phyloP scores from a whole-genome alignment of 2,113 vertebrate genomes.

The Eleginops maclovinus region DNA sequence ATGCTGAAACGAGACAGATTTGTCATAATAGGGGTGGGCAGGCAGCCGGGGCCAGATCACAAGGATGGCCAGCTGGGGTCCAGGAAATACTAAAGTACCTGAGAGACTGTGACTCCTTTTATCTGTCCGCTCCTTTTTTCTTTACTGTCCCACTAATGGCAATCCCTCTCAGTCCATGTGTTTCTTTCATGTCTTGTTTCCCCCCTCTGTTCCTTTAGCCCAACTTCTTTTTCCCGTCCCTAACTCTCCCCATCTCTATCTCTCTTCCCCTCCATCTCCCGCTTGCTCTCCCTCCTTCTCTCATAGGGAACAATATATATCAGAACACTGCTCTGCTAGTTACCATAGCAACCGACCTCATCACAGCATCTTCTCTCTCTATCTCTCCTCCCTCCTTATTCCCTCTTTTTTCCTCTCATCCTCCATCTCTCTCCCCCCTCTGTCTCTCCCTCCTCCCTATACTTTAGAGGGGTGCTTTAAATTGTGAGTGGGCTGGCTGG shows the following conservation, averaged over 20 bases:
- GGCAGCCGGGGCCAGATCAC: slow-evolving; percentile 48
- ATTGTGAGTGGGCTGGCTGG: slow-evolving; percentile 36
- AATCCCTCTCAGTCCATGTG: slow-evolving; percentile 39
- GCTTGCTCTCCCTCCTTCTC: slow-evolving; percentile 57
- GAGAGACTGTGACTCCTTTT: slow-evolving; percentile 70
- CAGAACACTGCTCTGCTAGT: slow-evolving; percentile 76
- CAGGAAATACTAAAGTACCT: slow-evolving; percentile 72
- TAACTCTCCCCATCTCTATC: slow-evolving; percentile 47
- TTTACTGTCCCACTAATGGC: slow-evolving; percentile 63
- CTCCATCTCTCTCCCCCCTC: slow-evolving; percentile 25
- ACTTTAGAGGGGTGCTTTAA: slow-evolving; percentile 34
- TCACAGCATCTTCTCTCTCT: slow-evolving; percentile 60
- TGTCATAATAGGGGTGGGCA: slow-evolving; percentile 70
- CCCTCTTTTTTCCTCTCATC: slow-evolving; percentile 8
- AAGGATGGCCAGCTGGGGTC: slow-evolving; percentile 44
- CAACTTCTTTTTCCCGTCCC: slow-evolving; percentile 46
- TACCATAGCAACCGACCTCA: slow-evolving; percentile 80
- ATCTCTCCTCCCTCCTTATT: neutral
- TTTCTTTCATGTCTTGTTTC: slow-evolving; percentile 61
- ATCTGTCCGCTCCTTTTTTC: slow-evolving; percentile 44
- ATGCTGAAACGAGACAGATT: slow-evolving; percentile 65
- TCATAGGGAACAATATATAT: slow-evolving; percentile 79
- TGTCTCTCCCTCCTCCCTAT: neutral
- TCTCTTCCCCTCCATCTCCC: slow-evolving; percentile 43
- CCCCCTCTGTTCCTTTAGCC: slow-evolving; percentile 26